Evolutionary conservation across 1,140 invertebrate genomes (phyloP), one percentile per base, ranked within the genome.

Genomic region (Oryctes rhinoceros): DNA sequence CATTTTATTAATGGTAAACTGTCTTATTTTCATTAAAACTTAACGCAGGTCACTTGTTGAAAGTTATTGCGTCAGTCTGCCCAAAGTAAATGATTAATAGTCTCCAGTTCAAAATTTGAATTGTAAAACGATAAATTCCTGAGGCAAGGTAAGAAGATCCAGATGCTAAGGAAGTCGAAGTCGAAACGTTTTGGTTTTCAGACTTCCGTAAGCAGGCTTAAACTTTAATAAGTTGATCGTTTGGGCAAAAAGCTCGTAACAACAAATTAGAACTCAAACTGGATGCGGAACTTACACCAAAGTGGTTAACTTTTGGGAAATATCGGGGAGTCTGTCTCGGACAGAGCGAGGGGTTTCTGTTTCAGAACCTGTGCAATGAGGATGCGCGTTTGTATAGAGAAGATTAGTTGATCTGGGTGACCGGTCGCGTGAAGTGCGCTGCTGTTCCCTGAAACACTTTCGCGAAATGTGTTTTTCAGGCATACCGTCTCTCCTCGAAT

Each of bases 321-420:
- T 53, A 53, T 53, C 49, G 49, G 49, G 49, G 11, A 53, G 49
- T 53, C 49, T 13, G 49, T 53, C 13, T 53, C n/a, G 4, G 1
- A 18, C 4, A 53, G 49, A 7, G 49, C 49, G 49, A 18, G 49
- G 49, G 49, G 49, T 53, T 53, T 18, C 13, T 53, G 49, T 53
- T 53, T 53, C 6, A 13, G 49, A 53, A 53, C 49, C 49, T 53
- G 49, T 53, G 49, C 49, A 53, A 53, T 53, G 49, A 53, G 49
- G 49, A 53, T 53, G 49, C 49, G 49, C 49, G 49, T 53, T 53
- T 53, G 49, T 53, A 53, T 53, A 53, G 13, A 7, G 6, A 13
- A 53, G 49, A 53, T 53, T 53, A 53, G 49, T 53, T 53, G 49
- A 53, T 53, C 13, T 53, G 49, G 49, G 13, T 53, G 49, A 53